Evolutionary conservation across 2,113 vertebrate genomes (phyloP).

Genomic region (Thryonomys swinderianus): DNA sequence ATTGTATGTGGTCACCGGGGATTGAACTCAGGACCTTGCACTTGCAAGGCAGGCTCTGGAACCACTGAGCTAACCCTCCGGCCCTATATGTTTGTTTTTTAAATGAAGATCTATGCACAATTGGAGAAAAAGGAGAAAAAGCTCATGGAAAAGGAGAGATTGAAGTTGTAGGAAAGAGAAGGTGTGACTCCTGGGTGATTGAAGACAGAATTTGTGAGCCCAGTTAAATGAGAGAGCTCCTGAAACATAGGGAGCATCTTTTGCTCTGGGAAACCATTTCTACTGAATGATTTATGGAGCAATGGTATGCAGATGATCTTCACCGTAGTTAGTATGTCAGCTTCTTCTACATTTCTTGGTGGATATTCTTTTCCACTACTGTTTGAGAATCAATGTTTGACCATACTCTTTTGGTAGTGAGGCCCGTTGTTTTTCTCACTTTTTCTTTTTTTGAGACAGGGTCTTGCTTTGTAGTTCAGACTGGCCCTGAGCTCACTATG

Average conservation of each 20-base stretch:
- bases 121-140: neutral
- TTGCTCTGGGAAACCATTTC: neutral
- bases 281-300: neutral
- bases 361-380: neutral
- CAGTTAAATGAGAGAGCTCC: neutral
- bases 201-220: neutral
- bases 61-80: too few species aligned
- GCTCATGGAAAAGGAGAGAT: neutral
- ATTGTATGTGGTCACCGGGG: too few species aligned
- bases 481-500: too few species aligned
- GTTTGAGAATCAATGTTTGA: neutral
- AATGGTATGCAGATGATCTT: neutral
- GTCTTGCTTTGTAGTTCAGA: too few species aligned
- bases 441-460: too few species aligned
- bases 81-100: slow-evolving; percentile 33
- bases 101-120: neutral
- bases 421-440: too few species aligned
- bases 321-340: neutral
- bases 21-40: too few species aligned
- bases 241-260: neutral
- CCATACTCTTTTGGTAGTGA: neutral
- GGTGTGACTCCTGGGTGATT: neutral
- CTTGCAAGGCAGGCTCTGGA: too few species aligned
- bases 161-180: neutral
- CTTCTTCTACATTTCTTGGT: neutral